Percentiles rank a stretch among this genome's conserved stretches.
These are phyloP conservation scores for Phocoena phocoena DNA, from an alignment of 2,113 vertebrate genomes.

Conservation along the genomic window DNA sequence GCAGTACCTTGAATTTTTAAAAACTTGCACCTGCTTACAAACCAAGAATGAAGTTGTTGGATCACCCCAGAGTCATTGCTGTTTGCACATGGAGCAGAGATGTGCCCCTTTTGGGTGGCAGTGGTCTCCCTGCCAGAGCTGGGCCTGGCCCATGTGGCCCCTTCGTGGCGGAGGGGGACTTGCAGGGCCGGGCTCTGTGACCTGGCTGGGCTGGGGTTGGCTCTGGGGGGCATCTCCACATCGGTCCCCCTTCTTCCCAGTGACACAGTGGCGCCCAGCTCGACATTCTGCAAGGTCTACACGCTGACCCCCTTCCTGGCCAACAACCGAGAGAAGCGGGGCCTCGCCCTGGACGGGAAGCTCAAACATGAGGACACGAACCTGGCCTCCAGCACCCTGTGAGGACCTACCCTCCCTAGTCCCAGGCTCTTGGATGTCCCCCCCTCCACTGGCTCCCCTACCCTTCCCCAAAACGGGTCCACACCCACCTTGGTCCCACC, in stretches of 20 bases:
- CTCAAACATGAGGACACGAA: constrained; percentile 98
- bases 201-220: neutral
- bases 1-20: neutral
- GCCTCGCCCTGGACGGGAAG: constrained; percentile 95
- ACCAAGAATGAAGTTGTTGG: neutral
- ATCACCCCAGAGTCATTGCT: neutral
- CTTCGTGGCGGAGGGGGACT: neutral
- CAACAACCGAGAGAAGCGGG: constrained; percentile 96
- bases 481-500: neutral
- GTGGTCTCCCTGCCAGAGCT: neutral
- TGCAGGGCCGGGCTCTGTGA: neutral
- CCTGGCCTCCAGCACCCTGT: constrained; percentile 97
- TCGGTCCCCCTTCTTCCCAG: constrained; percentile 77
- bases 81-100: too few relatives aligned
- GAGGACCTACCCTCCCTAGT: constrained; percentile 68
- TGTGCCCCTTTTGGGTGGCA: neutral
- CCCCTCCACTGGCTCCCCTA: neutral
- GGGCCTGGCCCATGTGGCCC: neutral
- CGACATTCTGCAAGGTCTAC: constrained; percentile 97
- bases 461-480: neutral
- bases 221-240: neutral
- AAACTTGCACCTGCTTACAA: neutral
- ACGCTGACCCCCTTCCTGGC: constrained; percentile 95
- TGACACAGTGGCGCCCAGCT: constrained; percentile 94
- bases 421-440: neutral